phyloP scores from a whole-genome alignment of 2,888 invertebrate genomes.

The Stenodera caucasica region DNA sequence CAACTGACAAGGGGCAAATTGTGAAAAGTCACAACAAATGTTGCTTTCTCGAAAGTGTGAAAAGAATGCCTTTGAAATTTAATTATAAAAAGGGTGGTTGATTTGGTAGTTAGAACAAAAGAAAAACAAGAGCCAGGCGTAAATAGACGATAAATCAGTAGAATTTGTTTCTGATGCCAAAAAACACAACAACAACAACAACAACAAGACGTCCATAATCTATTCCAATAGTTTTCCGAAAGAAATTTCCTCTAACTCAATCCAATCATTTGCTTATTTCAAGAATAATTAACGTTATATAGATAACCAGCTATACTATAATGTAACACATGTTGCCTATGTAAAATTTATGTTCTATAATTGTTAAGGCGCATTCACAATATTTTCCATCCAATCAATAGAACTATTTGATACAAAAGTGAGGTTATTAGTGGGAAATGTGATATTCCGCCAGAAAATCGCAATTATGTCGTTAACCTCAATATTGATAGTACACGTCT shows the following conservation, averaged over 20 bases:
- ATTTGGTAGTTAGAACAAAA: neutral
- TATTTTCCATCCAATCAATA: no score
- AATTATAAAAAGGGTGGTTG: neutral
- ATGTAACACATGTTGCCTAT: neutral
- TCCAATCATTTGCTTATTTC: no score
- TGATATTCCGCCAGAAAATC: no score
- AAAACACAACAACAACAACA: no score
- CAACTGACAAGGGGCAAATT: neutral
- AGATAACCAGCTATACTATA: neutral
- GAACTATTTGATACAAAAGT: no score
- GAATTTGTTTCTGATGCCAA: neutral
- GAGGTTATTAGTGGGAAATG: no score
- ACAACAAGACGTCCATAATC: neutral
- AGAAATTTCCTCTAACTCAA: no score
- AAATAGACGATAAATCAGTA: neutral
- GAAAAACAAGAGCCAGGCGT: neutral
- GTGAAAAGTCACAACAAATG: neutral
- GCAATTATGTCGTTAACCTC: no score
- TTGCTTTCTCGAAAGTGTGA: neutral
- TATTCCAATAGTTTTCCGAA: neutral
- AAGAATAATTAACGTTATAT: neutral
- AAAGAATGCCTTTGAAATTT: conserved; percentile 18
- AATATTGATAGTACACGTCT: no score
- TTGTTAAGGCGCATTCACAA: neutral
- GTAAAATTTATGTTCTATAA: neutral